These are phyloP conservation scores for Indri indri DNA, from an alignment of 2,113 vertebrate species.

Conservation along the genomic window DNA sequence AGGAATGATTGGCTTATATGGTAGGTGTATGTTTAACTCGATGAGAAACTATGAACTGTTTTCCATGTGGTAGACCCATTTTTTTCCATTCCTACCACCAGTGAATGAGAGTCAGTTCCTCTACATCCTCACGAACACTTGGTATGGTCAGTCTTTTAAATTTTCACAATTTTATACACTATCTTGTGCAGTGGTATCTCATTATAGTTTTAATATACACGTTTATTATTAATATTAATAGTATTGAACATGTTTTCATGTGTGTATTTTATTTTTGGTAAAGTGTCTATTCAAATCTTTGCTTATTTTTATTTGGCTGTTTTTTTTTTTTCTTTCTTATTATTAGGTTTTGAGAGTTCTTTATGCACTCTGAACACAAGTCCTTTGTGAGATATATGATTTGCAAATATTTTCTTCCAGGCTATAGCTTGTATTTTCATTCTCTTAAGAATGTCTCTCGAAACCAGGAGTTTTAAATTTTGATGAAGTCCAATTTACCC, in stretches of 20 bases:
- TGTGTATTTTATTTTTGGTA: not conserved
- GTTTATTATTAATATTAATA: not conserved
- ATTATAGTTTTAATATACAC: not conserved
- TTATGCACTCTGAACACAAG: not conserved
- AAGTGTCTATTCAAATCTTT: not conserved
- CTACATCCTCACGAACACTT: not conserved
- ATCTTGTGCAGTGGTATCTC: not conserved
- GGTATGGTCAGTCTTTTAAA: not conserved
- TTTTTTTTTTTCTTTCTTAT: conserved; percentile 19
- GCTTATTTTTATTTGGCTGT: not conserved
- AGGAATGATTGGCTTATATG: not conserved
- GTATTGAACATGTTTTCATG: not conserved
- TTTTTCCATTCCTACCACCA: not conserved
- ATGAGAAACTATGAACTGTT: not conserved
- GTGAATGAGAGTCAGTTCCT: not conserved
- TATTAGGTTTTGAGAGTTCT: not conserved
- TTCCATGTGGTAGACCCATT: not conserved
- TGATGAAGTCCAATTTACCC: not conserved
- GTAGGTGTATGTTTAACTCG: not conserved
- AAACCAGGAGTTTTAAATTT: not conserved
- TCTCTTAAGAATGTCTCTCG: not conserved
- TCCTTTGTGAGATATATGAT: not conserved
- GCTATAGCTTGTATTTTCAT: not conserved
- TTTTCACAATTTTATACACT: not conserved
- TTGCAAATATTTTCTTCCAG: not conserved